Percentiles rank a stretch among this genome's conserved stretches.
Conservation (phyloP, 2,113 vertebrate genomes). For the Calyptomena viridis region DNA sequence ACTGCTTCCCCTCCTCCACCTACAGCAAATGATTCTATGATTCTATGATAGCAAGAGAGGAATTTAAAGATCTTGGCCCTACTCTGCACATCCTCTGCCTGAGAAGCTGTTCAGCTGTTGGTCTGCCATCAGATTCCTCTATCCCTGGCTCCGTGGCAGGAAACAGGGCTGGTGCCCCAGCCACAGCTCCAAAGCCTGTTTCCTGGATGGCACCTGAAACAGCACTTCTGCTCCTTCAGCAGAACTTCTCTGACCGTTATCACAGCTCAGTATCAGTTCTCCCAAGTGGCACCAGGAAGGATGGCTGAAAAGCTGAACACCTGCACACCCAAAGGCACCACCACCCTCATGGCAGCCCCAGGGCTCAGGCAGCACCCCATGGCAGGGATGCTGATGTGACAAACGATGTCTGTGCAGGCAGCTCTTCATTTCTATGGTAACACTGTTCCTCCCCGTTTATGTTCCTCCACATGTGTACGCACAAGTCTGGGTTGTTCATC, state of each 20-base stretch:
- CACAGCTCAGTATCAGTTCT: not conserved
- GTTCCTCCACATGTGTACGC: not conserved
- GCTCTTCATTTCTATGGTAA: slow-evolving; percentile 65
- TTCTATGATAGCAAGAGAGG: not conserved
- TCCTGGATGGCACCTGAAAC: not conserved
- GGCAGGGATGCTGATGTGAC: slow-evolving; percentile 38
- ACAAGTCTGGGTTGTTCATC: not conserved
- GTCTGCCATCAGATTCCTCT: not conserved
- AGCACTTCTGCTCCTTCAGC: not conserved
- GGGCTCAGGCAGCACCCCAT: not conserved
- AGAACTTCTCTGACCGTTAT: not conserved
- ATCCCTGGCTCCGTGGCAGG: not conserved
- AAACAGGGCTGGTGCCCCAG: not conserved
- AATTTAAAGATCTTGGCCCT: not conserved
- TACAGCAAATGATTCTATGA: not conserved
- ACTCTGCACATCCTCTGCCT: not conserved
- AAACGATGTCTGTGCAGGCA: not conserved
- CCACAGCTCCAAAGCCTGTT: not conserved
- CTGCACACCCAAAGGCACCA: not conserved
- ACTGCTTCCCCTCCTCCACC: not conserved
- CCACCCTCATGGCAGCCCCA: not conserved
- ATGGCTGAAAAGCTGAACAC: not conserved
- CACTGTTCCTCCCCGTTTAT: not conserved
- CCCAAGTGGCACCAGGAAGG: not conserved
- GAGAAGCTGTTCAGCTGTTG: not conserved